Evolutionary conservation across 2,113 vertebrate species (phyloP), one percentile per base, ranked within the genome.

Genomic region (Trematocara zebra): DNA sequence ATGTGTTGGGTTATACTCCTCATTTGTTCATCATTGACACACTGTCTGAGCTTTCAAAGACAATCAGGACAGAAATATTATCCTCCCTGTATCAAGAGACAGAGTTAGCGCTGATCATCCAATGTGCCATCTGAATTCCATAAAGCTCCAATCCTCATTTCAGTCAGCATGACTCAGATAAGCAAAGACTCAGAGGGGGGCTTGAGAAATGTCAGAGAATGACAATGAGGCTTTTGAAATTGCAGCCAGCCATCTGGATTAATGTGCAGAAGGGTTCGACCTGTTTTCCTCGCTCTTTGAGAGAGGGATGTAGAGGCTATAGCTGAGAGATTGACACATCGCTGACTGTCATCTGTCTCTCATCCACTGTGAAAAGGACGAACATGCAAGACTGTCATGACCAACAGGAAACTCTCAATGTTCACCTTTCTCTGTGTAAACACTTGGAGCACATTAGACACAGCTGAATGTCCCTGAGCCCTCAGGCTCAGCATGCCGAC

Each of bases 181-280:
- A 90, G 87, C 88, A 84, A 84, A 82, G 79, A 80, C 87, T 90
- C 87, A 17, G 47, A 80, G 78, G 80, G 80, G 85, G 54, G 81
- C 26, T 85, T 79, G 85, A 42, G 74, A 89, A 92, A 93, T 92
- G 91, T 91, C 91, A 86, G 57, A 44, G 92, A 94, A 93, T 91
- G 85, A 92, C 88, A 92, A 94, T 93, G 88, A 93, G 81, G 57
- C 79, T 90, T 93, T 91, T 87, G 80, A 88, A 94, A 91, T 78
- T 89, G 81, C 85, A 90, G 89, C 69, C 83, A 87, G 83, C 85
- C 85, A 81, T 89, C 85, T 89, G 82, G 90, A 92, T 92, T 89
- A 90, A 87, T 61, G 81, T 80, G 84, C 83, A 80, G 83, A 87
- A 67, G 49, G 82, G 85, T 86, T 88, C 10, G 3, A 85, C 67